Evolutionary conservation across 2,888 invertebrate genomes (phyloP).

Genomic region (Panzeria rudis): DNA sequence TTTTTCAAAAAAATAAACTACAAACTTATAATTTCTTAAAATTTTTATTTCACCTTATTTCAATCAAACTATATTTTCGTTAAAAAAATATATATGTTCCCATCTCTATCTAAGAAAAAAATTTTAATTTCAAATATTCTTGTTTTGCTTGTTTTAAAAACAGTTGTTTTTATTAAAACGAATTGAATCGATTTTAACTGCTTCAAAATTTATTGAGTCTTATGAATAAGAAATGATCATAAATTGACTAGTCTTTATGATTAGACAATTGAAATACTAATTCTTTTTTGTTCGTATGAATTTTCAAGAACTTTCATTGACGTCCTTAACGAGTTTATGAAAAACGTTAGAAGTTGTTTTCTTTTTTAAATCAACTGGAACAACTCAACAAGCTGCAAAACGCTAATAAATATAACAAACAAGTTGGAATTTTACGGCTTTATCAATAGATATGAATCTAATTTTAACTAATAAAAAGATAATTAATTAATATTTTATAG

Average conservation of each 20-base stretch:
- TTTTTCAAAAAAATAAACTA: no score
- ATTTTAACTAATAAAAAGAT: conserved; percentile 60
- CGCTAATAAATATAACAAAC: conserved; percentile 8
- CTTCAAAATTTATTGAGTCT: conserved; percentile 43
- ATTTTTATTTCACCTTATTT: no score
- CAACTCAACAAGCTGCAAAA: neutral
- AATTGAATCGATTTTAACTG: conserved; percentile 31
- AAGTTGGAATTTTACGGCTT: conserved; percentile 47
- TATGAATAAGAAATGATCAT: conserved; percentile 56
- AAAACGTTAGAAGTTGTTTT: neutral
- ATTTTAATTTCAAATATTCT: conserved; percentile 35
- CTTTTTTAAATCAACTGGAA: neutral
- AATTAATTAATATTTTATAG: conserved; percentile 70
- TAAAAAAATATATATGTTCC: neutral
- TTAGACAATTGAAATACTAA: conserved; percentile 36
- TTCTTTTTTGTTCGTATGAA: conserved; percentile 21
- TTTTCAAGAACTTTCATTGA: conserved; percentile 61
- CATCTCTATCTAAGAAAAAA: neutral
- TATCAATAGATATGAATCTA: conserved; percentile 38
- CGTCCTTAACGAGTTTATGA: conserved; percentile 30
- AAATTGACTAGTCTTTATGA: conserved; percentile 67
- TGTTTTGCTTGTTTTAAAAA: conserved; percentile 41
- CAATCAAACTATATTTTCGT: neutral
- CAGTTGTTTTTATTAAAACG: conserved; percentile 24
- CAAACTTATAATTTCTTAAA: no score